phyloP scores from a whole-genome alignment of 2,113 vertebrate genomes.

The Ursus arctos region DNA sequence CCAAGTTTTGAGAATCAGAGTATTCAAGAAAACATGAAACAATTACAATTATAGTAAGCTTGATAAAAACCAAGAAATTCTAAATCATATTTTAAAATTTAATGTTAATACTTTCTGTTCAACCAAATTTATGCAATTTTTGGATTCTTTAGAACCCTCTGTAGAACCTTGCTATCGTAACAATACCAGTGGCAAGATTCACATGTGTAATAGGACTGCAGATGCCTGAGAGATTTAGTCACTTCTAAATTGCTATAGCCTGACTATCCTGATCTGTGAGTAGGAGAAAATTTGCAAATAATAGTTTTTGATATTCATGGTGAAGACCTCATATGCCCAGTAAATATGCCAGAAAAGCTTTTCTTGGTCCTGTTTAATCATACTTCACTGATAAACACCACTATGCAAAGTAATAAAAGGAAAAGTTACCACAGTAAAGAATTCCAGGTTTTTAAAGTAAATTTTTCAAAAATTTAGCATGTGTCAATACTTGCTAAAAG shows the following conservation, averaged over 20 bases:
- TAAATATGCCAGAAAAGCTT: not conserved
- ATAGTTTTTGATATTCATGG: not conserved
- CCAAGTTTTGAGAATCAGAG: conserved; percentile 12
- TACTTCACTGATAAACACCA: not conserved
- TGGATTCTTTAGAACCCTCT: not conserved
- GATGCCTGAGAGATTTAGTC: not conserved
- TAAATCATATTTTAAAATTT: conserved; percentile 34
- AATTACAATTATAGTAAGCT: not conserved
- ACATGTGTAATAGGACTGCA: not conserved
- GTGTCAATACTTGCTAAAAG: not conserved
- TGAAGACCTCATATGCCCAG: not conserved
- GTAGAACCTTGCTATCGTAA: not conserved
- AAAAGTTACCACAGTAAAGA: not conserved
- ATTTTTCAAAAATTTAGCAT: not conserved
- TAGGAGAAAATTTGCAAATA: not conserved
- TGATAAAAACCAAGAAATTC: not conserved
- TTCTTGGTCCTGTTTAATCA: not conserved
- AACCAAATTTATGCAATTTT: not conserved
- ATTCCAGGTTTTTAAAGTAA: not conserved
- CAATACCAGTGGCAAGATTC: not conserved
- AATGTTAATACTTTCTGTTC: not conserved
- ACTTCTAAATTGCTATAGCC: not conserved
- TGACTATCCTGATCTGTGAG: not conserved
- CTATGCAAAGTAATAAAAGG: not conserved
- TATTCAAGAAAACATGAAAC: conserved; percentile 1